These are phyloP conservation scores for Thera obeliscata DNA, from an alignment of 2,888 invertebrate species.

Conservation along the genomic window DNA sequence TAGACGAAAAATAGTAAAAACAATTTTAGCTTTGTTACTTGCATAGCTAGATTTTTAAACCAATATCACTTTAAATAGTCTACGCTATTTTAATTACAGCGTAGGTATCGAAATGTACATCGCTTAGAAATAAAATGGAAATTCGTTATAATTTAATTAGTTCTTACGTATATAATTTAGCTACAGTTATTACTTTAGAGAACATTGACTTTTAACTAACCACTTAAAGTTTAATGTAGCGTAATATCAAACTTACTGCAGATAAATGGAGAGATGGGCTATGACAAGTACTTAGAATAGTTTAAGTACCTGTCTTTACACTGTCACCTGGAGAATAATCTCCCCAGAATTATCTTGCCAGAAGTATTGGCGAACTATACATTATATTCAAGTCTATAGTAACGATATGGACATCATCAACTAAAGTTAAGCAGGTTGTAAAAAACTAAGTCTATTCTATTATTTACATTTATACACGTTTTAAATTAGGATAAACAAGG, in stretches of 20 bases:
- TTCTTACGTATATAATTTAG: conserved; percentile 49
- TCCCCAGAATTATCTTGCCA: conserved; percentile 9
- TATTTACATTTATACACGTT: conserved; percentile 69
- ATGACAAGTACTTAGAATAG: conserved; percentile 19
- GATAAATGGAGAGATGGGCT: conserved; percentile 17
- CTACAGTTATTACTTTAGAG: conserved; percentile 39
- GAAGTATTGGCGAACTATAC: conserved; percentile 6
- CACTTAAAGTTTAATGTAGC: conserved; percentile 14
- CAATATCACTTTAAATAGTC: conserved; percentile 55
- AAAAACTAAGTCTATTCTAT: conserved; percentile 65
- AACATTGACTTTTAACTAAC: conserved; percentile 29
- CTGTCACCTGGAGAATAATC: conserved; percentile 8
- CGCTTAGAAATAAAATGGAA: conserved; percentile 61
- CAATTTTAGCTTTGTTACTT: conserved; percentile 55
- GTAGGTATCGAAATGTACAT: conserved; percentile 59
- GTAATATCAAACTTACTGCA: conserved; percentile 26
- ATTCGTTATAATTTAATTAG: conserved; percentile 59
- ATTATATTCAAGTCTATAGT: conserved; percentile 17
- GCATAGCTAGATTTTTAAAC: conserved; percentile 54
- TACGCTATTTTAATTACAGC: conserved; percentile 54
- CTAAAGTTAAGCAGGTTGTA: conserved; percentile 60
- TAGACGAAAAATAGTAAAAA: conserved; percentile 67
- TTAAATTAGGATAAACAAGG: conserved; percentile 19
- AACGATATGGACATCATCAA: conserved; percentile 26
- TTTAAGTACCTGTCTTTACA: conserved; percentile 22